These are phyloP conservation scores for Mythimna lalbum DNA, from an alignment of 2,888 invertebrate genomes.

Conservation along the genomic window DNA sequence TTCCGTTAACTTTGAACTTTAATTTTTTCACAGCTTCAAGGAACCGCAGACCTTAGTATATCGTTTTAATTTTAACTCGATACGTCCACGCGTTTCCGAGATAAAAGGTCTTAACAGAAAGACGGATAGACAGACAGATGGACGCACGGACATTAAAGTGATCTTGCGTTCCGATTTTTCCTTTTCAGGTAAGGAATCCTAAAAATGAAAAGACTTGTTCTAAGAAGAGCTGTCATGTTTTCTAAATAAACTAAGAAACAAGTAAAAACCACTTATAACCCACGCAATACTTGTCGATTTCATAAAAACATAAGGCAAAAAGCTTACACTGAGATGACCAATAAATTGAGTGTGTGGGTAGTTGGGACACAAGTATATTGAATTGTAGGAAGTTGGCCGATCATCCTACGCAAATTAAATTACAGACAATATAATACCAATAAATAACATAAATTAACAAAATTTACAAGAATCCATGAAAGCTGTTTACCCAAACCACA, in stretches of 20 bases:
- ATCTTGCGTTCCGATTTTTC: no score
- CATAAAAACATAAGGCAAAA: background rate
- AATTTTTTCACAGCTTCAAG: no score
- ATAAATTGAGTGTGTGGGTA: background rate
- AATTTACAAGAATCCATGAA: background rate
- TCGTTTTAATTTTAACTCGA: no score
- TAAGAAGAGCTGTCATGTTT: background rate
- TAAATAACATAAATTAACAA: background rate
- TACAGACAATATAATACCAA: background rate
- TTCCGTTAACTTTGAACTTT: no score
- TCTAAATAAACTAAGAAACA: background rate
- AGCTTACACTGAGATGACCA: background rate
- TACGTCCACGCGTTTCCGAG: no score
- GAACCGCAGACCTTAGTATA: no score
- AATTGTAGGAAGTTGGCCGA: background rate
- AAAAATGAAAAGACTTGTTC: background rate
- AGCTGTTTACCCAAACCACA: background rate
- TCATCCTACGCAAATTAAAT: constrained; percentile 1
- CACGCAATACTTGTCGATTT: background rate
- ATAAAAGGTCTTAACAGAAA: no score
- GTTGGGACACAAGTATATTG: background rate
- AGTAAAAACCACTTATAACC: background rate
- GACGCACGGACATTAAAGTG: no score
- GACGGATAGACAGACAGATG: no score
- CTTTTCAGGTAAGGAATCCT: background rate